Evolutionary conservation across 2,113 vertebrate species (phyloP).

Genomic region (Cheirogaleus medius): DNA sequence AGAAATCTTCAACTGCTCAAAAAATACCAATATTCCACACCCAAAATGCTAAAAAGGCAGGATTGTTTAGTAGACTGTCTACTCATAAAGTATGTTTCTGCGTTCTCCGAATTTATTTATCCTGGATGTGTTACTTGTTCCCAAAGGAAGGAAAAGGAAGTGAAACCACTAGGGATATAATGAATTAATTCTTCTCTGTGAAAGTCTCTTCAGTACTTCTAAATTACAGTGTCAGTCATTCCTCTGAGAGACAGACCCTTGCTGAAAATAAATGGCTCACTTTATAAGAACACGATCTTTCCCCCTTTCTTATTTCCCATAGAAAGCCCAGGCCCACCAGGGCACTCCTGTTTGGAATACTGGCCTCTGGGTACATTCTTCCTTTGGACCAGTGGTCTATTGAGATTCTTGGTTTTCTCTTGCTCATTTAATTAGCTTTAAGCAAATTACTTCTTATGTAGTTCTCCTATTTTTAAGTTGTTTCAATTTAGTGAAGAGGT

Average conservation of each 20-base stretch:
- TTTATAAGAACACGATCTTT: constrained; percentile 17
- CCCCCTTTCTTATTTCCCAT: neutral
- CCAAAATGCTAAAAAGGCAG: constrained; percentile 38
- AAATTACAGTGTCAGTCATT: constrained; percentile 57
- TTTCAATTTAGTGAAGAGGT: constrained; percentile 10
- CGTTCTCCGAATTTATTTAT: constrained; percentile 36
- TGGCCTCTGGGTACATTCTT: constrained; percentile 24
- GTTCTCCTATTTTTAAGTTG: neutral
- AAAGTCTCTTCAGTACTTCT: constrained; percentile 68
- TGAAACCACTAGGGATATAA: neutral
- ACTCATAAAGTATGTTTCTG: constrained; percentile 38
- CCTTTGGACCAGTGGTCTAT: neutral
- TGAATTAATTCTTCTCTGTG: constrained; percentile 73
- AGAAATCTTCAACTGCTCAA: constrained; percentile 20
- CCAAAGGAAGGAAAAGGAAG: constrained; percentile 54
- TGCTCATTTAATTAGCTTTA: constrained; percentile 6
- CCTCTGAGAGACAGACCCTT: constrained; percentile 52
- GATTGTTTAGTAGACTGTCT: constrained; percentile 4
- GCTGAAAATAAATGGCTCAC: constrained; percentile 48
- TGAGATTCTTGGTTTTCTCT: neutral
- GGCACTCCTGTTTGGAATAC: neutral
- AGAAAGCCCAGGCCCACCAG: neutral
- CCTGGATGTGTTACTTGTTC: constrained; percentile 52
- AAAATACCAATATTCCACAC: constrained; percentile 15
- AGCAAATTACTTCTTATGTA: neutral